These are phyloP conservation scores for Falco peregrinus DNA, from an alignment of 2,797 vertebrate species.

Conservation along the genomic window DNA sequence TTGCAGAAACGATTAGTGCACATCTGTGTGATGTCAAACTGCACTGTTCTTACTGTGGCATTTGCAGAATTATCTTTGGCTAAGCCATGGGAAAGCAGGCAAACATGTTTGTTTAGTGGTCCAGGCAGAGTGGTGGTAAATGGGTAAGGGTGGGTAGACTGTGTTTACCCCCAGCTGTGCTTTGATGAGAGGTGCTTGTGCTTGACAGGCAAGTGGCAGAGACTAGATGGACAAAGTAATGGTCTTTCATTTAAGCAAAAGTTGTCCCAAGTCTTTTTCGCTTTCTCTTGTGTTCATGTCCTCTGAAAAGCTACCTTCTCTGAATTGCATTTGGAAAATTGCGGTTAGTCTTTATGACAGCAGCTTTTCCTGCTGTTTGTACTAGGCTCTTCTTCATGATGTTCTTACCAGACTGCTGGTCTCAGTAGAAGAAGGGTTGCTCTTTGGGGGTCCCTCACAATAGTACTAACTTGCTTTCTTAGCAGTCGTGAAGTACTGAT, in stretches of 20 bases:
- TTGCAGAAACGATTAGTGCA: not conserved
- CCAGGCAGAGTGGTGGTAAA: not conserved
- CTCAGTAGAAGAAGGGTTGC: not conserved
- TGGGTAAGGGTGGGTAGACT: not conserved
- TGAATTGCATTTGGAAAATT: not conserved
- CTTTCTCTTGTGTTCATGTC: not conserved
- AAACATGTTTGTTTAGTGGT: not conserved
- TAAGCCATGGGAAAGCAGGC: not conserved
- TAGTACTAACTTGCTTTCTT: not conserved
- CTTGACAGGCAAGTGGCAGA: not conserved
- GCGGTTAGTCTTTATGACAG: not conserved
- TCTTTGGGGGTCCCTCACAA: not conserved
- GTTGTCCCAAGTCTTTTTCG: not conserved
- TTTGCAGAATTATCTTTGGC: not conserved
- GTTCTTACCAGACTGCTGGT: not conserved
- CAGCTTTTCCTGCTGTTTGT: not conserved
- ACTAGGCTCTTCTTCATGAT: not conserved
- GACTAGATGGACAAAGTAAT: not conserved
- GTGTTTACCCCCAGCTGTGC: not conserved
- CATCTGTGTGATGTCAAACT: not conserved
- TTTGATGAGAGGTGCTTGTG: not conserved
- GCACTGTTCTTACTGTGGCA: not conserved
- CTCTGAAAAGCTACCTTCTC: not conserved
- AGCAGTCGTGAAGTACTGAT: not conserved
- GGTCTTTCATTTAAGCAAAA: not conserved